phyloP scores from a whole-genome alignment of 2,888 invertebrate species.

The Euphydryas editha region DNA sequence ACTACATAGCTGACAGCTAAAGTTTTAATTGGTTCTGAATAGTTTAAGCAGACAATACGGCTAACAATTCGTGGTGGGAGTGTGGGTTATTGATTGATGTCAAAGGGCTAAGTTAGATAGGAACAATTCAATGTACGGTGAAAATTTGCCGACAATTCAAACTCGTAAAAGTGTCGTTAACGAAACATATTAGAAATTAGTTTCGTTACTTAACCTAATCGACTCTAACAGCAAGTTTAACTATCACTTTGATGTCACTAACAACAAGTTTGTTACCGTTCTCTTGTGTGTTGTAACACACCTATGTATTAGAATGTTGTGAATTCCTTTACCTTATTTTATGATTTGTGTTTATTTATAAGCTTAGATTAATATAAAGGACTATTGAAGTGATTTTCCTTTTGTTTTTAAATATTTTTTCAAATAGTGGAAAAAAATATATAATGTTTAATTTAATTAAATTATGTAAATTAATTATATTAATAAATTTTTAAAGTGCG shows the following conservation, averaged over 20 bases:
- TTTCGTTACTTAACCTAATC: slow-evolving; percentile 72
- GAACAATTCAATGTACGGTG: slow-evolving; percentile 61
- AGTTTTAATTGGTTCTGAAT: slow-evolving; percentile 27
- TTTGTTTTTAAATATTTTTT: too few species aligned
- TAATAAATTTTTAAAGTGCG: too few species aligned
- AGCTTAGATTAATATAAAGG: neutral
- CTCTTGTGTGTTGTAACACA: slow-evolving; percentile 14
- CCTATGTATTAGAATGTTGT: neutral
- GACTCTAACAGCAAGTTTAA: slow-evolving; percentile 63
- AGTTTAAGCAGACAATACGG: slow-evolving; percentile 29
- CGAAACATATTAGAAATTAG: slow-evolving; percentile 79
- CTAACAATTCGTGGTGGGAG: slow-evolving; percentile 35
- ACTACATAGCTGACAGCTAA: slow-evolving; percentile 8
- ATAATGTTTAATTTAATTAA: too few species aligned
- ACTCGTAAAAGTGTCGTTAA: slow-evolving; percentile 75
- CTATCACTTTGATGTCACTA: slow-evolving; percentile 64
- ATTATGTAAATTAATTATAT: too few species aligned
- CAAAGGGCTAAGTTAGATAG: slow-evolving; percentile 63
- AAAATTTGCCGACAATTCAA: slow-evolving; percentile 63
- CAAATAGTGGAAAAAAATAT: too few species aligned
- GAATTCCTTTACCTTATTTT: neutral
- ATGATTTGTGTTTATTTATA: neutral
- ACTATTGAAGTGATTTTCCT: too few species aligned
- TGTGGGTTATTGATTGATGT: slow-evolving; percentile 61
- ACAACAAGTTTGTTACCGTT: slow-evolving; percentile 33